Evolutionary conservation across 1,140 invertebrate species (phyloP).

Genomic region (Megathymus violae): DNA sequence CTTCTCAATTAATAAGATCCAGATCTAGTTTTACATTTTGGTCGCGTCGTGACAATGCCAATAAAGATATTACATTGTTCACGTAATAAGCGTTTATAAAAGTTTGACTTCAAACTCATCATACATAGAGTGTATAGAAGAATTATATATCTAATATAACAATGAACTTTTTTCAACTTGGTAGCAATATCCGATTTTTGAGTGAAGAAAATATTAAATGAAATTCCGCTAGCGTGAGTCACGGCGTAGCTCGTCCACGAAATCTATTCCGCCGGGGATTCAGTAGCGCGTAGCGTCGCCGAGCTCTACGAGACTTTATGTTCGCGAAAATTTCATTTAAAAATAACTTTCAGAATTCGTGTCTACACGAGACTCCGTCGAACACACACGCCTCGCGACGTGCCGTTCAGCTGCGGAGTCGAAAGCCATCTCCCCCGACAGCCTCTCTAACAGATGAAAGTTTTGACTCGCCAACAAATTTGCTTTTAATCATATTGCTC

Average conservation of each 20-base stretch:
- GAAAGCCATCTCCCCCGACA: conserved; percentile 10
- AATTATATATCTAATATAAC: too few relatives aligned
- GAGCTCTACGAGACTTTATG: conserved; percentile 39
- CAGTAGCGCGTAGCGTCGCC: conserved; percentile 15
- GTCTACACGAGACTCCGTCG: conserved; percentile 9
- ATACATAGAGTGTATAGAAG: too few relatives aligned
- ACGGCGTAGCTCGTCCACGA: conserved; percentile 25
- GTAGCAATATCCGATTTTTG: conserved; percentile 5
- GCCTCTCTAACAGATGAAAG: conserved; percentile 6
- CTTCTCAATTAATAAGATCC: too few relatives aligned
- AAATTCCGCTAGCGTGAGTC: conserved; percentile 36
- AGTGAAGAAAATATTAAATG: conserved; percentile 34
- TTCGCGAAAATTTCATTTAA: conserved; percentile 54
- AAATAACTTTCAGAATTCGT: conserved; percentile 42
- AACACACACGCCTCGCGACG: conserved; percentile 14
- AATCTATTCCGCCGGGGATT: conserved; percentile 41
- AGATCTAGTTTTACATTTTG: too few relatives aligned
- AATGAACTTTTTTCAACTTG: too few relatives aligned
- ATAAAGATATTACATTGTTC: too few relatives aligned
- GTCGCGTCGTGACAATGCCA: too few relatives aligned
- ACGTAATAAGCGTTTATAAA: too few relatives aligned
- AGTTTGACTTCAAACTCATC: too few relatives aligned
- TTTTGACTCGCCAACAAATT: conserved; percentile 8
- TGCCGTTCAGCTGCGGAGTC: neutral
- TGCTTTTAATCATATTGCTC: conserved; percentile 15